Evolutionary conservation across 2,797 vertebrate species (phyloP).

Genomic region (Naso thynnoides): DNA sequence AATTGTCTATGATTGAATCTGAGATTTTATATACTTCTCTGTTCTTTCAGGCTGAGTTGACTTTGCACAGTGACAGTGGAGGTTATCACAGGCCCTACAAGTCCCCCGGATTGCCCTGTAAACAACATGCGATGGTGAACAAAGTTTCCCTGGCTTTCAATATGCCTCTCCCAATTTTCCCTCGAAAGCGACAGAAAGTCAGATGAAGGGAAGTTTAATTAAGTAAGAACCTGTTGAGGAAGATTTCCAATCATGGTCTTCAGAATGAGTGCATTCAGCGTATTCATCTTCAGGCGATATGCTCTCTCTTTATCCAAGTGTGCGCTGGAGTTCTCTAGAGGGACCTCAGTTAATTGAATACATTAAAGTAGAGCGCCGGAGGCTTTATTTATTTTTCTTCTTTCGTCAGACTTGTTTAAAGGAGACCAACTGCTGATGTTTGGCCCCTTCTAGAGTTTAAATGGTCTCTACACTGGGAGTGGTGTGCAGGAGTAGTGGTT

Average conservation of each 20-base stretch:
- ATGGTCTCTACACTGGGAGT: slow-evolving; percentile 84
- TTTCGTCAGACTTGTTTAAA: slow-evolving; percentile 89
- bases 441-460: slow-evolving; percentile 82
- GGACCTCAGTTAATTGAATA: slow-evolving; percentile 89
- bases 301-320: slow-evolving; percentile 85
- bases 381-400: slow-evolving; percentile 90
- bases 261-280: slow-evolving; percentile 86
- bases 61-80: slow-evolving; percentile 69
- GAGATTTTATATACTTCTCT: slow-evolving; percentile 78
- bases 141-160: slow-evolving; percentile 77
- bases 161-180: slow-evolving; percentile 77
- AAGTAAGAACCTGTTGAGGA: slow-evolving; percentile 89
- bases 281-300: slow-evolving; percentile 87
- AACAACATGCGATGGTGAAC: slow-evolving; percentile 76
- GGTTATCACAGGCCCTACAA: slow-evolving; percentile 74
- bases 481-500: slow-evolving; percentile 69
- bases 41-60: slow-evolving; percentile 77
- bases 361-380: slow-evolving; percentile 86
- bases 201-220: slow-evolving; percentile 88
- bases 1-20: slow-evolving; percentile 84
- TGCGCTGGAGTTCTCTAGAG: slow-evolving; percentile 85
- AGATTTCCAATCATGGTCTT: slow-evolving; percentile 87
- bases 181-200: slow-evolving; percentile 81
- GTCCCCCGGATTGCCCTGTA: slow-evolving; percentile 71
- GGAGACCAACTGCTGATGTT: slow-evolving; percentile 86